Evolutionary conservation across 2,888 invertebrate genomes (phyloP).

Genomic region (Podabrus alpinus): DNA sequence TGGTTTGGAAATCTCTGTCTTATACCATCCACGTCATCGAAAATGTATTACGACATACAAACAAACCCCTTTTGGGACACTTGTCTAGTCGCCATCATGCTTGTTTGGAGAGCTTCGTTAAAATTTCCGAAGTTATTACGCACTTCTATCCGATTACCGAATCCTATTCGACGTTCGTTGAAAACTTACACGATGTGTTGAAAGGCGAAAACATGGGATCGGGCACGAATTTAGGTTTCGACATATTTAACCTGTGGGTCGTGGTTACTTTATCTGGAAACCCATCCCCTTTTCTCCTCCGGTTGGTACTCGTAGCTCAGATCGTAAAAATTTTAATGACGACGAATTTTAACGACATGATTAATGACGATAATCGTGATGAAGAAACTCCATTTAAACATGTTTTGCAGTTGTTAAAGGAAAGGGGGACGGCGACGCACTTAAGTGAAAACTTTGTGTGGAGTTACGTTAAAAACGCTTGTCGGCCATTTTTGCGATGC

Average conservation of each 20-base stretch:
- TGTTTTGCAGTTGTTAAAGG: conserved; percentile 51
- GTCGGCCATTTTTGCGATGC: conserved; percentile 83
- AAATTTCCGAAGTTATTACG: conserved; percentile 61
- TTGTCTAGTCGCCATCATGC: conserved; percentile 79
- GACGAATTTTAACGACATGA: conserved; percentile 55
- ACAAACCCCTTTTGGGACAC: conserved; percentile 74
- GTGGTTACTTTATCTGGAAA: conserved; percentile 70
- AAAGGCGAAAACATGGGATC: conserved; percentile 62
- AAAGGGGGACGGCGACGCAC: too few relatives aligned
- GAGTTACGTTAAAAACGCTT: conserved; percentile 64
- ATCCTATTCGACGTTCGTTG: conserved; percentile 57
- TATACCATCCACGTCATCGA: conserved; percentile 81
- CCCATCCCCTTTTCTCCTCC: conserved; percentile 64
- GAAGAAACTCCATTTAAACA: conserved; percentile 16
- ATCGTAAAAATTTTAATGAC: conserved; percentile 79
- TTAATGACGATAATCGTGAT: conserved; percentile 24
- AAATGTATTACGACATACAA: conserved; percentile 69
- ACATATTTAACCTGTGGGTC: conserved; percentile 82
- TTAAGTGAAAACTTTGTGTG: conserved; percentile 55
- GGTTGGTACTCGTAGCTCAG: conserved; percentile 78
- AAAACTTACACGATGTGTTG: conserved; percentile 59
- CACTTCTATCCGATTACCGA: conserved; percentile 49
- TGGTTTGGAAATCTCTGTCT: conserved; percentile 75
- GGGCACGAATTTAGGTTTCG: conserved; percentile 79
- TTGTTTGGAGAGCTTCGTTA: conserved; percentile 71